phyloP scores from a whole-genome alignment of 2,888 invertebrate genomes.

The Micropterix aruncella region DNA sequence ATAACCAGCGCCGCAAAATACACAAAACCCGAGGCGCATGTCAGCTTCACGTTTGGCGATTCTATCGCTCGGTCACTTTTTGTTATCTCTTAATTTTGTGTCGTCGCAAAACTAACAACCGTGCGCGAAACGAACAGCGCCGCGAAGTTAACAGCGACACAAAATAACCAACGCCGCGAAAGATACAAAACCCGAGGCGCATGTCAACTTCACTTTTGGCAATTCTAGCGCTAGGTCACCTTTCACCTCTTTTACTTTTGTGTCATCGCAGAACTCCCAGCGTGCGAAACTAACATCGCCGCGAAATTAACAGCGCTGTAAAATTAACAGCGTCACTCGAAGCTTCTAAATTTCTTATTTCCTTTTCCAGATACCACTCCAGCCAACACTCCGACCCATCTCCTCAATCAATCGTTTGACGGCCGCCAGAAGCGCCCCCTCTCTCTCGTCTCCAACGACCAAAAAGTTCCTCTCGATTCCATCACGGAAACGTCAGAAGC shows the following conservation, averaged over 20 bases:
- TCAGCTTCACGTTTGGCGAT: slow-evolving; percentile 58
- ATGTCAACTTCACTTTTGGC: slow-evolving; percentile 58
- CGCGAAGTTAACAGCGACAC: neutral
- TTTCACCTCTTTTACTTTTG: slow-evolving; percentile 1
- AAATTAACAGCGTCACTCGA: too few species aligned
- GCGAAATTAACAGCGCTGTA: neutral
- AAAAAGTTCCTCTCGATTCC: slow-evolving; percentile 45
- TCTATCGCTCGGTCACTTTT: slow-evolving; percentile 43
- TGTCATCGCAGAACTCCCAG: neutral
- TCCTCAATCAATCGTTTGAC: slow-evolving; percentile 17
- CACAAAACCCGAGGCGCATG: slow-evolving; percentile 21
- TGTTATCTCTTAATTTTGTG: slow-evolving; percentile 1
- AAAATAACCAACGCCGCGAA: too few species aligned
- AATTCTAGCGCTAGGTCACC: slow-evolving; percentile 47
- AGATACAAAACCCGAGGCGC: slow-evolving; percentile 17
- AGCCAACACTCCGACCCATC: slow-evolving; percentile 32
- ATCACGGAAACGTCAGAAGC: slow-evolving; percentile 58
- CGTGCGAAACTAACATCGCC: neutral
- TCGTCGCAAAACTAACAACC: neutral
- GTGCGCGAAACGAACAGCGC: neutral
- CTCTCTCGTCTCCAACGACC: slow-evolving; percentile 48
- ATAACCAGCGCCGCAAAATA: too few species aligned
- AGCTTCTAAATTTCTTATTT: neutral
- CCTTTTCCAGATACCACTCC: slow-evolving; percentile 31
- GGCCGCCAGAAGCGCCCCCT: slow-evolving; percentile 36